A percentile compares a stretch with the other conserved stretches of the same genome.
phyloP scores from a whole-genome alignment of 2,113 vertebrate genomes.

The Acanthochromis polyacanthus region DNA sequence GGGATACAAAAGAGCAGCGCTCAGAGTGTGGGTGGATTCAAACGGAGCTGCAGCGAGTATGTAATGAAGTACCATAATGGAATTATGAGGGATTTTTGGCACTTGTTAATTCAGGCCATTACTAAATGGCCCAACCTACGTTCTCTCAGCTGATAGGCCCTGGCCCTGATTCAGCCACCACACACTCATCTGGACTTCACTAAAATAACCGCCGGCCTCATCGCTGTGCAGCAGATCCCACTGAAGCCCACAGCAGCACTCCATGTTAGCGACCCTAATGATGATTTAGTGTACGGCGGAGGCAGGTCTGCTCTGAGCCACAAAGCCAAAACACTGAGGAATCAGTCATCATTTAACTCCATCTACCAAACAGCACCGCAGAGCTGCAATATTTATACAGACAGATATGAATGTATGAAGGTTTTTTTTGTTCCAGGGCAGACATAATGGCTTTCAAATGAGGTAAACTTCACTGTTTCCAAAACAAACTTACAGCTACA shows the following conservation, averaged over 20 bases:
- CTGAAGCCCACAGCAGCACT: conserved; percentile 45
- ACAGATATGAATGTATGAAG: no score
- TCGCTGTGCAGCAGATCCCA: conserved; percentile 39
- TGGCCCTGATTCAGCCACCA: conserved; percentile 63
- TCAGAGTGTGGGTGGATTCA: conserved; percentile 71
- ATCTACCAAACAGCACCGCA: background rate
- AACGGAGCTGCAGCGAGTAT: conserved; percentile 48
- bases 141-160: conserved; percentile 63
- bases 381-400: background rate
- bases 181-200: conserved; percentile 69
- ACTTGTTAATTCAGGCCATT: conserved; percentile 72
- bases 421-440: no score
- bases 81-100: conserved; percentile 76
- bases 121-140: conserved; percentile 72
- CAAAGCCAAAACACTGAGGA: conserved; percentile 22
- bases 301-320: conserved; percentile 3
- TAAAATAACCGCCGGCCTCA: conserved; percentile 58
- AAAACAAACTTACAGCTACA: background rate
- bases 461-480: background rate
- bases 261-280: conserved; percentile 43
- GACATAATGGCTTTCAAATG: background rate
- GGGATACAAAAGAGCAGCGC: conserved; percentile 57
- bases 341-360: conserved; percentile 1
- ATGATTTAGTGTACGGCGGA: conserved; percentile 34
- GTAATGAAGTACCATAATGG: conserved; percentile 75